Conservation (phyloP, 2,797 vertebrate species). For the Phataginus tricuspis region DNA sequence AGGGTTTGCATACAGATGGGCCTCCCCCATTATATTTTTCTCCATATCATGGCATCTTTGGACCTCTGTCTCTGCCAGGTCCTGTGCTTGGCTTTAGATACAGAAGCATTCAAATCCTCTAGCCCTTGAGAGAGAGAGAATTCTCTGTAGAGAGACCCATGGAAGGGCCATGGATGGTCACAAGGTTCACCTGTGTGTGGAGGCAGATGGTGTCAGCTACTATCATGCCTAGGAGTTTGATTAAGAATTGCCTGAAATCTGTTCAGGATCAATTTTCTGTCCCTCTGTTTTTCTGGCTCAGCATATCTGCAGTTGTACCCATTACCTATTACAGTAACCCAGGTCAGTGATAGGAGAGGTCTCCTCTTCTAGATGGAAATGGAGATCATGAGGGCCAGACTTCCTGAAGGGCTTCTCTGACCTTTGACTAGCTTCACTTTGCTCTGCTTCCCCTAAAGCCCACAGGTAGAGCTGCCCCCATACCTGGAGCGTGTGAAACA, state of each 20-base stretch:
- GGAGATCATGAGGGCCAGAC: not conserved
- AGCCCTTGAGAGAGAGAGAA: not conserved
- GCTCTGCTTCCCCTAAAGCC: slow-evolving; percentile 78
- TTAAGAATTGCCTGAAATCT: slow-evolving; percentile 22
- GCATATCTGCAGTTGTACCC: not conserved
- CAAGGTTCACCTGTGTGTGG: not conserved
- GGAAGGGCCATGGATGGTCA: not conserved
- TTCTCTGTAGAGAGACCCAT: not conserved
- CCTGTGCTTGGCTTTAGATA: slow-evolving; percentile 22
- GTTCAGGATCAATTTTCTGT: slow-evolving; percentile 14
- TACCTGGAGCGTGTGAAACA: slow-evolving; percentile 96
- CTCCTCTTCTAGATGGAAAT: slow-evolving; percentile 3
- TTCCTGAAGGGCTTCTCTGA: not conserved
- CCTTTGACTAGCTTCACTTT: slow-evolving; percentile 31
- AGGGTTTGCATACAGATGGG: not conserved
- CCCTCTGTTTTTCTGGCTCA: not conserved
- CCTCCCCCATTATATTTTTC: not conserved
- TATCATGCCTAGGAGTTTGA: not conserved
- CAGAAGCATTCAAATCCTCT: not conserved
- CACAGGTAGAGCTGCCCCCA: slow-evolving; percentile 92
- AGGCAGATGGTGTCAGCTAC: not conserved
- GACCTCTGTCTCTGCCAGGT: not conserved
- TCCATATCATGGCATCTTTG: not conserved
- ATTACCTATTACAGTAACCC: not conserved
- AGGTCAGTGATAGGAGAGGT: not conserved